A percentile compares a stretch with the other conserved stretches of the same genome.
Conservation (phyloP, 2,797 vertebrate genomes). For the Choloepus didactylus region DNA sequence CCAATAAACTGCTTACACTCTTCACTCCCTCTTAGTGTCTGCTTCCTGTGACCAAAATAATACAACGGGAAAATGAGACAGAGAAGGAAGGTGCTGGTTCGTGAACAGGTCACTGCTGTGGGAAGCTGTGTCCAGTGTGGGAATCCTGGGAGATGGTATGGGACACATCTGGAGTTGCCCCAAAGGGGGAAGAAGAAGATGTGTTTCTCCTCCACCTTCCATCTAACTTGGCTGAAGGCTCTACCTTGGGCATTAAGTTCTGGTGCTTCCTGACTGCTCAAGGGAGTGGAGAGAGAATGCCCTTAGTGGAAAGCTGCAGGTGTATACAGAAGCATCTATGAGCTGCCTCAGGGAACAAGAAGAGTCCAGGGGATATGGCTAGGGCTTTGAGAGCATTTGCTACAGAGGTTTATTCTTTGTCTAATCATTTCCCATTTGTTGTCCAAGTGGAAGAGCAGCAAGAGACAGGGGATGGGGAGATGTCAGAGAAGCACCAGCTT, state of each 20-base stretch:
- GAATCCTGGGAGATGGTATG: too few species aligned
- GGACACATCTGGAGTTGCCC: not conserved
- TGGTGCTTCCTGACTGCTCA: not conserved
- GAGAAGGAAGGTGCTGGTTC: not conserved
- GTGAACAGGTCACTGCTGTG: not conserved
- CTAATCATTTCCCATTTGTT: not conserved
- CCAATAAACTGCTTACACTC: not conserved
- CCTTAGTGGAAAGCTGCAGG: not conserved
- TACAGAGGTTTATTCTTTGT: not conserved
- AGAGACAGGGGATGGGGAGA: too few species aligned
- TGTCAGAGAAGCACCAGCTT: not conserved
- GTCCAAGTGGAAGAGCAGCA: not conserved
- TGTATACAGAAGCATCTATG: fast-evolving
- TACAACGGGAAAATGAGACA: not conserved
- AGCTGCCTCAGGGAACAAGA: not conserved
- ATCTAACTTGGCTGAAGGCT: not conserved
- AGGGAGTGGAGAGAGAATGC: too few species aligned
- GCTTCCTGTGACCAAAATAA: not conserved
- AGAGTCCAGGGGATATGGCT: not conserved
- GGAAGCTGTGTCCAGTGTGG: not conserved
- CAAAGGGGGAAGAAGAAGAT: not conserved
- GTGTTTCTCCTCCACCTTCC: not conserved
- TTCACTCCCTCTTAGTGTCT: not conserved
- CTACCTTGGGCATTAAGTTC: too few species aligned
- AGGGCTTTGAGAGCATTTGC: not conserved